A percentile compares a stretch with the other conserved stretches of the same genome.
Evolutionary conservation across 2,113 vertebrate species (phyloP).

Genomic region (Carlito syrichta): DNA sequence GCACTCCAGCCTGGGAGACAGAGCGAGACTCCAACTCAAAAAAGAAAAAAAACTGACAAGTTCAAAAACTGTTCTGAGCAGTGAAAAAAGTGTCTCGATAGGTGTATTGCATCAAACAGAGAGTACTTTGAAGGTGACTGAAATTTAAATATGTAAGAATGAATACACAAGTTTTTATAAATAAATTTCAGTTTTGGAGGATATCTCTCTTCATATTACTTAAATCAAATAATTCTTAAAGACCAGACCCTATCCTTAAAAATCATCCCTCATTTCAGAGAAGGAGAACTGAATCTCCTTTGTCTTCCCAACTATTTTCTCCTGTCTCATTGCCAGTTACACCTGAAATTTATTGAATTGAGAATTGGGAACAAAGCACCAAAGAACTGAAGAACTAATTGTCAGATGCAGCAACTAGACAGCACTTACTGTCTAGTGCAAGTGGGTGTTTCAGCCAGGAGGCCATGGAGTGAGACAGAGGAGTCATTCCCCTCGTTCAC

Average conservation of each 20-base stretch:
- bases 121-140: too few species aligned
- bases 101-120: too few species aligned
- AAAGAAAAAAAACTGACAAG: too few species aligned
- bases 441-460: neutral
- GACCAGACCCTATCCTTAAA: neutral
- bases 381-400: neutral
- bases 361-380: neutral
- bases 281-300: neutral
- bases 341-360: neutral
- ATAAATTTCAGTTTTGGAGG: too few species aligned
- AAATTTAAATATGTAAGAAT: too few species aligned
- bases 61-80: too few species aligned
- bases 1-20: too few species aligned
- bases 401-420: neutral
- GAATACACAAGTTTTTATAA: too few species aligned
- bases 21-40: too few species aligned
- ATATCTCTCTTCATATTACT: too few species aligned
- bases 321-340: neutral
- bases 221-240: neutral
- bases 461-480: neutral
- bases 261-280: neutral
- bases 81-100: too few species aligned
- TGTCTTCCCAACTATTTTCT: slow-evolving; percentile 6
- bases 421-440: neutral
- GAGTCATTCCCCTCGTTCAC: neutral